These are phyloP conservation scores for Ispidina picta DNA, from an alignment of 2,797 vertebrate genomes.

Conservation along the genomic window DNA sequence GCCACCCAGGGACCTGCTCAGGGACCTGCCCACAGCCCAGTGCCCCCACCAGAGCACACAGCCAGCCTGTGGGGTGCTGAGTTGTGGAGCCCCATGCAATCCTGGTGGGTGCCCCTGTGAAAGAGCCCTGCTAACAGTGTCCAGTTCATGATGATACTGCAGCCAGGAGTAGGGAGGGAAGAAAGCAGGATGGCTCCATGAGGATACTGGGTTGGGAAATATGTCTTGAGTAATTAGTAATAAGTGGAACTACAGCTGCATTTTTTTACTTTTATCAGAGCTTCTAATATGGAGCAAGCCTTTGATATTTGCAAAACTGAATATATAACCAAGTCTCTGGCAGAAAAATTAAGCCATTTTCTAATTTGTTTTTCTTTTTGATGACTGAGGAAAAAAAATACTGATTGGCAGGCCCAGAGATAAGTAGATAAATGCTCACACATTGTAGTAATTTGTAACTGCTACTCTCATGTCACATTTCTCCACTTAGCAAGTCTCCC, in stretches of 20 bases:
- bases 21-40: neutral
- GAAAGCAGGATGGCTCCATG: neutral
- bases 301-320: neutral
- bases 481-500: neutral
- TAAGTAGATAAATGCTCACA: constrained; percentile 1
- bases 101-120: neutral
- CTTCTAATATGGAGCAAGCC: neutral
- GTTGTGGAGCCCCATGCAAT: rapidly evolving
- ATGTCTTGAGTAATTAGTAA: neutral
- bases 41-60: neutral
- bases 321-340: neutral
- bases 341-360: neutral
- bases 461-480: neutral
- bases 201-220: neutral
- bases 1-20: neutral
- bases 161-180: neutral
- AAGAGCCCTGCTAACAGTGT: neutral
- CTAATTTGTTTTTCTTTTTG: constrained; percentile 27
- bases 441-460: neutral
- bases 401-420: constrained; percentile 1
- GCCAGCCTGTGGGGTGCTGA: neutral
- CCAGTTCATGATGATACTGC: neutral
- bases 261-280: neutral
- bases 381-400: constrained; percentile 13
- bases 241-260: neutral